Evolutionary conservation across 64 coral and sea anemone genomes (phyloP).

Genomic region (Actinia equina): DNA sequence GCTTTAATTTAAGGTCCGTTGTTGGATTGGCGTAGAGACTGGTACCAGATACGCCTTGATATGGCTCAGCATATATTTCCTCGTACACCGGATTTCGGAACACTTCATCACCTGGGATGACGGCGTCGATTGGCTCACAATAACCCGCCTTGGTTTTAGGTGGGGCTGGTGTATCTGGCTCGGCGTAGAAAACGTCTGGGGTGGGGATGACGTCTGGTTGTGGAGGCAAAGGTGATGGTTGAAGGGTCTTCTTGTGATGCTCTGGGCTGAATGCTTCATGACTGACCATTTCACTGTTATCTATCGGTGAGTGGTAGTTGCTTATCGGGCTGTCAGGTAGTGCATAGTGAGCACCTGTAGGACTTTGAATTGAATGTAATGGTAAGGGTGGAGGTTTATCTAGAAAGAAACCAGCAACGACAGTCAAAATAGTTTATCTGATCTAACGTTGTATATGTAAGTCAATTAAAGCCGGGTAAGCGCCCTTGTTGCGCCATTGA

Average conservation of each 20-base stretch:
- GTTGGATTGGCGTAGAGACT: constrained; percentile 76
- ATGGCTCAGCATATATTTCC: constrained; percentile 90
- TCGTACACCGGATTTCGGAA: constrained; percentile 93
- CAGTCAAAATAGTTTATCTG: too few species aligned
- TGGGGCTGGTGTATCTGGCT: constrained; percentile 48
- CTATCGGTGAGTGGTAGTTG: background rate
- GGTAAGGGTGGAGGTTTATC: constrained; percentile 7
- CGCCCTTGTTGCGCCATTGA: too few species aligned
- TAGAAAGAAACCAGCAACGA: background rate
- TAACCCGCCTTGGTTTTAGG: constrained; percentile 40
- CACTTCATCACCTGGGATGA: constrained; percentile 41
- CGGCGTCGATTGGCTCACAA: constrained; percentile 74
- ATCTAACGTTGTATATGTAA: too few species aligned
- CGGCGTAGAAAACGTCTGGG: constrained; percentile 63
- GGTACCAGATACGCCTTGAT: constrained; percentile 85
- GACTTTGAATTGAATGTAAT: background rate
- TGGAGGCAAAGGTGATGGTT: constrained; percentile 13
- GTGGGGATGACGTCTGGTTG: background rate
- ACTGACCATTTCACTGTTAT: background rate
- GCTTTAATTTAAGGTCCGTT: constrained; percentile 55
- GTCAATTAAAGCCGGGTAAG: too few species aligned
- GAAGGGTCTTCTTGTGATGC: background rate
- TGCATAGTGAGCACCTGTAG: background rate
- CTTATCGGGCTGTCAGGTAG: constrained; percentile 5
- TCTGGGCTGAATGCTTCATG: background rate